A percentile compares a stretch with the other conserved stretches of the same genome.
Conservation (phyloP, 2,113 vertebrate genomes). For the Lipotes vexillifer region DNA sequence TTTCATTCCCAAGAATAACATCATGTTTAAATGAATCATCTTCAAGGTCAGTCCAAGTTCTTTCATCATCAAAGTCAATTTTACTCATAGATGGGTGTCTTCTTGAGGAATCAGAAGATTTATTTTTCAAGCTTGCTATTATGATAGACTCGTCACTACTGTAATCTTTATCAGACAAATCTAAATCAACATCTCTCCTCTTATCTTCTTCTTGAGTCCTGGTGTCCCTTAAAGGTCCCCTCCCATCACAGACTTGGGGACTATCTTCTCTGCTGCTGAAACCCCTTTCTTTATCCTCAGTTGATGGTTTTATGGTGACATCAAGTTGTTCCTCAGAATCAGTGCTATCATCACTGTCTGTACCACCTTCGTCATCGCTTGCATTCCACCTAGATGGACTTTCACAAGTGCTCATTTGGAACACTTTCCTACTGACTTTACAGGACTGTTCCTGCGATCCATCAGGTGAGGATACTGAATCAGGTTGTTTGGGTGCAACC, state of each 20-base stretch:
- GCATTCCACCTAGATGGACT: constrained; percentile 45
- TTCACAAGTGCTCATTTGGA: constrained; percentile 25
- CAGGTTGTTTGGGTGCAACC: background rate
- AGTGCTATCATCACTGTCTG: constrained; percentile 49
- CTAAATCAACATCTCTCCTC: constrained; percentile 70
- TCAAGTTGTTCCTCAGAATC: constrained; percentile 80
- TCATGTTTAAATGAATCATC: constrained; percentile 73
- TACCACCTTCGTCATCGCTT: constrained; percentile 48
- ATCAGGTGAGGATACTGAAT: background rate
- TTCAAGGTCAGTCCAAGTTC: constrained; percentile 93
- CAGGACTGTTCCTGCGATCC: constrained; percentile 20
- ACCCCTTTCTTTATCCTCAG: background rate
- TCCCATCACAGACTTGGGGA: constrained; percentile 64
- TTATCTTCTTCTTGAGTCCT: constrained; percentile 60
- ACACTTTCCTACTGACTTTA: background rate
- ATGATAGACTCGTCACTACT: constrained; percentile 70
- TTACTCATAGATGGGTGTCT: constrained; percentile 5
- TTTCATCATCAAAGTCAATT: constrained; percentile 93
- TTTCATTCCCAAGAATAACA: constrained; percentile 51
- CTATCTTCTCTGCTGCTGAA: constrained; percentile 58
- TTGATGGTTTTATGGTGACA: constrained; percentile 42
- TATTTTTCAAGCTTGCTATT: constrained; percentile 59
- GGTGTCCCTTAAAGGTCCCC: constrained; percentile 76
- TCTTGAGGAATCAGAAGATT: constrained; percentile 41
- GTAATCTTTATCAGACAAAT: constrained; percentile 72